These are phyloP conservation scores for Chloroclysta siterata DNA, from an alignment of 2,888 invertebrate genomes.

Conservation along the genomic window DNA sequence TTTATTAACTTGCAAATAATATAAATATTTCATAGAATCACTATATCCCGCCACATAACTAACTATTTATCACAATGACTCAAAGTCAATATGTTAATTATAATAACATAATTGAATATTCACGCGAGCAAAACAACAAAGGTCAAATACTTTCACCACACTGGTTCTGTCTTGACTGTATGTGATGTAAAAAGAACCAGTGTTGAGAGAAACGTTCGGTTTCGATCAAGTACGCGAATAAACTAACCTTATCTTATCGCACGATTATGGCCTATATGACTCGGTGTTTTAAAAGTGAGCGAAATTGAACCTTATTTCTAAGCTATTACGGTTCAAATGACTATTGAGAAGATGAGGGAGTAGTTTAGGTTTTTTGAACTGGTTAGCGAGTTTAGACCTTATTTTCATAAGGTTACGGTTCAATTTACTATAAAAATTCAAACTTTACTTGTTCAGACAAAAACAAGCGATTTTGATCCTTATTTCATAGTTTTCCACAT, in stretches of 20 bases:
- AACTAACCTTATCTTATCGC: slow-evolving; percentile 42
- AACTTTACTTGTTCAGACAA: neutral
- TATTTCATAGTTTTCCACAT: slow-evolving; percentile 5
- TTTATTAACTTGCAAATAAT: no score
- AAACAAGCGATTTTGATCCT: slow-evolving; percentile 4
- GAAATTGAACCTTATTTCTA: slow-evolving; percentile 13
- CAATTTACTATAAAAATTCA: neutral
- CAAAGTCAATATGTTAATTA: no score
- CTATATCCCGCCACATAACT: no score
- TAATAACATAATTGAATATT: no score
- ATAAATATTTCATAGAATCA: no score
- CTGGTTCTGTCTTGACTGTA: neutral
- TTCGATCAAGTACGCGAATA: slow-evolving; percentile 32
- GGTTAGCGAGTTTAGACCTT: slow-evolving; percentile 8
- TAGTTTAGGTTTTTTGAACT: neutral
- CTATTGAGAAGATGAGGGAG: neutral
- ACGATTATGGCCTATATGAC: slow-evolving; percentile 35
- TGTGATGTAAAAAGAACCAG: neutral
- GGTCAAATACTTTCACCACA: neutral
- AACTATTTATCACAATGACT: no score
- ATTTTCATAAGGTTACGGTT: neutral
- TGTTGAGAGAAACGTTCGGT: slow-evolving; percentile 9
- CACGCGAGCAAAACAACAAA: no score
- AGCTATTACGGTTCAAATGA: neutral
- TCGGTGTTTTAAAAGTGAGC: slow-evolving; percentile 6